Evolutionary conservation across 2,113 vertebrate species (phyloP).

Genomic region (Larimichthys polyactis): DNA sequence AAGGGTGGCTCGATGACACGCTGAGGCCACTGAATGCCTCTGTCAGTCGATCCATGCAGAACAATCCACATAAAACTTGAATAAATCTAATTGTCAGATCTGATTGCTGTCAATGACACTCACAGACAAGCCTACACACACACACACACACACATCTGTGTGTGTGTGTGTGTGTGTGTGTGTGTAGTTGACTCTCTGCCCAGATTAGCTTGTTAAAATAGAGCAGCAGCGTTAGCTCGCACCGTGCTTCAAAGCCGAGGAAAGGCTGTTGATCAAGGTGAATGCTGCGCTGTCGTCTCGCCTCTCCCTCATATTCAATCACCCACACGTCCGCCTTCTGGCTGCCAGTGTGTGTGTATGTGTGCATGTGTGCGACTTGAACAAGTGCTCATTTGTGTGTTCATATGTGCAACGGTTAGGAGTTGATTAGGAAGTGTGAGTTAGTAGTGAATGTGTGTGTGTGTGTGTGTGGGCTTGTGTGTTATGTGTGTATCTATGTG

Average conservation of each 20-base stretch:
- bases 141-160: background rate
- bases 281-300: constrained; percentile 70
- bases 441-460: background rate
- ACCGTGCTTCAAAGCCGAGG: constrained; percentile 64
- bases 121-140: too few species aligned
- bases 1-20: too few species aligned
- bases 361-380: constrained; percentile 10
- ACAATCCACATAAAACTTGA: background rate
- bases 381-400: constrained; percentile 8
- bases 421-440: constrained; percentile 32
- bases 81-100: background rate
- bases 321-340: constrained; percentile 51
- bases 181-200: constrained; percentile 6
- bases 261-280: constrained; percentile 76
- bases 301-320: constrained; percentile 63
- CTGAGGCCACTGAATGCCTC: too few species aligned
- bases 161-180: background rate
- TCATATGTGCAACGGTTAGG: background rate
- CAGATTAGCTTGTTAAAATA: constrained; percentile 80
- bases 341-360: constrained; percentile 28
- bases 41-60: background rate
- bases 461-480: background rate
- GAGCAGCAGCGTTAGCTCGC: constrained; percentile 58
- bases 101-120: background rate
- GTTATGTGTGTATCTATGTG: background rate